Base-by-base conservation (phyloP, 1,140 invertebrate species). In the Potamilus streckersoni region DNA sequence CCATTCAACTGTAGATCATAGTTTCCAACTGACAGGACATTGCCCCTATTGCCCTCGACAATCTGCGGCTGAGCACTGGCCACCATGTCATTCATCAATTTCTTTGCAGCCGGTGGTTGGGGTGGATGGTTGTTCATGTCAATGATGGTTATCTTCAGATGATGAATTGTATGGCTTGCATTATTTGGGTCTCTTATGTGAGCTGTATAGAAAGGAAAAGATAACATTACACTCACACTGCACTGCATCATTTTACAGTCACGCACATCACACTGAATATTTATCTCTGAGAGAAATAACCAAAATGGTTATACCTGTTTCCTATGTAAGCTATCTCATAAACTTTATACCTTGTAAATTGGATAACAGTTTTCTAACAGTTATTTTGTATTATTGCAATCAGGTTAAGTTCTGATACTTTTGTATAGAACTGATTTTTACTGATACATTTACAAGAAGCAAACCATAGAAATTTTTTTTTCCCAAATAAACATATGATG, bases 51-150 rank as follows among this genome's bases (percentile, higher is more conserved):
- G 61, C 83, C 81, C n/a, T 88, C 80, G 73, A 91, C 91, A 14
- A 55, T 91, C 93, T 89, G 93, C 93, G 89, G 93, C 91, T 79
- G 81, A 20, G 93, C 92, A 83, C 93, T 93, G 80, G 93, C 93
- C 56, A 97, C 96, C 60, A 95, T 94, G 90, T 96, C 95, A 87
- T 95, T 96, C 55, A 97, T 91, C 89, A 96, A 93, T 90, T 96
- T 96, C 85, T 94, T 93, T 63, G 95, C 95, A 74, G 95, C 84
- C 63, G 93, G 92, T n/a, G 94, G 94, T 85, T 95, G 94, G n/a
- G 95, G 93, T 4, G 95, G 94, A 82, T 93, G 93, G 83, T 92
- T 91, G 88, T 94, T 94, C 58, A 97, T 93, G 91, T 97, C 95
- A 87, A 93, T 93, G 79, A 97, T 92, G 17, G 93, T 93, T 76